These are phyloP conservation scores for Xyrauchen texanus DNA, from an alignment of 2,113 vertebrate genomes.

Conservation along the genomic window DNA sequence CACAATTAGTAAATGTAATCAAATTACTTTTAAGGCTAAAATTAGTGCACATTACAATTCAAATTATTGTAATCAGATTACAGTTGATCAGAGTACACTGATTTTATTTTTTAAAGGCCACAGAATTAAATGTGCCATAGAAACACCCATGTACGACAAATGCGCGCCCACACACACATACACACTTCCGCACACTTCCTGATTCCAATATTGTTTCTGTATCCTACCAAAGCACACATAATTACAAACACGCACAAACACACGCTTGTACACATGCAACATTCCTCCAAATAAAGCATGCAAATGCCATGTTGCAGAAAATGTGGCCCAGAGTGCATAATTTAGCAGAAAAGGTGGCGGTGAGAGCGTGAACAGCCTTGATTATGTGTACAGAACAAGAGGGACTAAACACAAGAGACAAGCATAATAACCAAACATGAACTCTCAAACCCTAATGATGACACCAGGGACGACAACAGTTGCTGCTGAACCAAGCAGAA, in stretches of 20 bases:
- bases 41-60: too few species aligned
- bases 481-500: slow-evolving; percentile 99
- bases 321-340: slow-evolving; percentile 89
- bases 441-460: slow-evolving; percentile 98
- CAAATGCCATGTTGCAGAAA: slow-evolving; percentile 64
- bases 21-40: too few species aligned
- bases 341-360: slow-evolving; percentile 88
- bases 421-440: slow-evolving; percentile 90
- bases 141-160: slow-evolving; percentile 47
- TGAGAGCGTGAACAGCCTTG: slow-evolving; percentile 88
- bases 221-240: neutral
- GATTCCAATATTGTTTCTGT: slow-evolving; percentile 13
- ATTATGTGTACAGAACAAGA: slow-evolving; percentile 86
- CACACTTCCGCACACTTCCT: neutral
- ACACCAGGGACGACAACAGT: slow-evolving; percentile 88
- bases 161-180: neutral
- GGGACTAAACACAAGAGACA: slow-evolving; percentile 83
- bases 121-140: neutral
- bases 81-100: too few species aligned
- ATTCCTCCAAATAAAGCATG: slow-evolving; percentile 53
- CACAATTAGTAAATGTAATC: too few species aligned
- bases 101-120: neutral
- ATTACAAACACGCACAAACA: slow-evolving; percentile 28
- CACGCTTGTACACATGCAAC: slow-evolving; percentile 22
- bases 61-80: too few species aligned